Percentiles rank a stretch among this genome's conserved stretches.
phyloP scores from a whole-genome alignment of 2,888 invertebrate species.

The Sycophila texana region DNA sequence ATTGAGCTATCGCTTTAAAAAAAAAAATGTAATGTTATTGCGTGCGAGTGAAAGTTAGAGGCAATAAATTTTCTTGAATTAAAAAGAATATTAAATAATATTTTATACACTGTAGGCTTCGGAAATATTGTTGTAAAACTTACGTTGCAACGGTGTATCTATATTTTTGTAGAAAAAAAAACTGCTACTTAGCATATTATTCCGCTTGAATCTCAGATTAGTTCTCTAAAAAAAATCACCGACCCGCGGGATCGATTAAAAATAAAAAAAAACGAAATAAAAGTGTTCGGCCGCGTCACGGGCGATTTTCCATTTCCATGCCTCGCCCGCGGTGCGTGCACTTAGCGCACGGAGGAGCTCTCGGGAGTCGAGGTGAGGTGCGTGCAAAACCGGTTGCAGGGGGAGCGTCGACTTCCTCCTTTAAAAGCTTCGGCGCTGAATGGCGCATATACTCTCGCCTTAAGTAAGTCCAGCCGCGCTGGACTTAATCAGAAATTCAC shows the following conservation, averaged over 20 bases:
- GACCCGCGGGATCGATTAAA: no score
- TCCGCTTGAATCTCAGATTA: no score
- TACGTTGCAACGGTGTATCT: background rate
- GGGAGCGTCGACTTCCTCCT: slow-evolving; percentile 48
- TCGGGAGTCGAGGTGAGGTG: slow-evolving; percentile 7
- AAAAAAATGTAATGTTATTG: background rate
- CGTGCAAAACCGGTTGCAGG: slow-evolving; percentile 43
- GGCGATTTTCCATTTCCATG: slow-evolving; percentile 35
- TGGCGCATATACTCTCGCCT: slow-evolving; percentile 51
- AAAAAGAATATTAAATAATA: background rate
- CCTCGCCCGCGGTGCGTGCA: background rate
- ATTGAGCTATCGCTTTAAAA: background rate
- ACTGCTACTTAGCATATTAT: no score
- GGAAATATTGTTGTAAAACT: background rate
- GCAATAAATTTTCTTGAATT: no score
- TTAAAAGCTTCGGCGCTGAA: slow-evolving; percentile 42
- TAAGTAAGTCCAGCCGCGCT: slow-evolving; percentile 44
- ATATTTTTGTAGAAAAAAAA: background rate
- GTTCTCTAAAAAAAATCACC: no score
- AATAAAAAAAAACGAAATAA: no score
- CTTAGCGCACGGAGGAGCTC: slow-evolving; percentile 18
- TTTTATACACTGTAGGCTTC: background rate
- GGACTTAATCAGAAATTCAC: slow-evolving; percentile 55
- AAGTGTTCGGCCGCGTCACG: background rate
- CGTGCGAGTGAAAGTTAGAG: no score